Base-by-base conservation (phyloP, 2,113 vertebrate genomes). In the Pteropus alecto region DNA sequence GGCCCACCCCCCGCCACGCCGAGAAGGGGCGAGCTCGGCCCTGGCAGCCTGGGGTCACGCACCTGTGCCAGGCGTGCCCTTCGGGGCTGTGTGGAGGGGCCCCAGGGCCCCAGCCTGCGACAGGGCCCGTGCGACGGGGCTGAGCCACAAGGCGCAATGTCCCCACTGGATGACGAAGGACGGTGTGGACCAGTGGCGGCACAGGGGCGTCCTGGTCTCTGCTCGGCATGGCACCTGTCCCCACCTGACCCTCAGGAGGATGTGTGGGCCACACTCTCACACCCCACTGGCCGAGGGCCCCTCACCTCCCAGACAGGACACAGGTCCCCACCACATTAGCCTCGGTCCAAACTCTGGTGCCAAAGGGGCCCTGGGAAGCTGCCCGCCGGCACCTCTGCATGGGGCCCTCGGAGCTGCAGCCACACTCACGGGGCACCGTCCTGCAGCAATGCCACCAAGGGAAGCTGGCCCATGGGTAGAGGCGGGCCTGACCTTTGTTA, bases 1-100 rank as follows among this genome's bases (percentile, higher is more conserved):
- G 60, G 7, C 12, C 68, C 19, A 4, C 28, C 4, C 4, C 8
- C n/a, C 30, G 0, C n/a, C 2, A 6, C 21, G 0, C 33, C 28
- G 76, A 26, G 30, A 7, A 2, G 6, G 12, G 16, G 35, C 41
- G 38, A 38, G 38, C 38, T 38, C 60, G 1, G 61, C 2, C n/a
- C n/a, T 43, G 19, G 56, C 41, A 18, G 38, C 61, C 60, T 0
- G 0, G 41, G 61, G 24, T 10, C 74, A 35, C 22, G 28, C 4
- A 1, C 6, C 43, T 19, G 0, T 33, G 41, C 41, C 58, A n/a
- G 13, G 51, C 2, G 10, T 9, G 22, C 68, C 38, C 67, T 30
- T 33, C 41, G 18, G 24, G 3, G 21, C 63, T 15, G 30, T 16
- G 30, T 38, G 43, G 15, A 33, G 28, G 3, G 6, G 18, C 6